These are phyloP conservation scores for Limonius californicus DNA, from an alignment of 1,140 invertebrate species.

Conservation along the genomic window DNA sequence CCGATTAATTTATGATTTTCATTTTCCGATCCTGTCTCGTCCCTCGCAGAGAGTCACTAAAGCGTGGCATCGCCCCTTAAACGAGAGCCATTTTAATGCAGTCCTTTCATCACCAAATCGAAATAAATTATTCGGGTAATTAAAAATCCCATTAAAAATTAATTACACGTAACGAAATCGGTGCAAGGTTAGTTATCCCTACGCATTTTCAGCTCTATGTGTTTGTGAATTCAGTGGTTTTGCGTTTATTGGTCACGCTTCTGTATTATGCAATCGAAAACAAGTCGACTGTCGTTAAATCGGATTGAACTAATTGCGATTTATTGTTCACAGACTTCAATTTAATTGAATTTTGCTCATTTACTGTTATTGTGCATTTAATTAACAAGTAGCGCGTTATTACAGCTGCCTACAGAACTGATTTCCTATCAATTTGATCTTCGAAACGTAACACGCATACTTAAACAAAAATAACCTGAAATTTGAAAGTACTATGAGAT, in stretches of 20 bases:
- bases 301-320: conserved; percentile 27
- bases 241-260: conserved; percentile 20
- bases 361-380: conserved; percentile 27
- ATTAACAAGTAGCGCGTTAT: conserved; percentile 16
- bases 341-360: conserved; percentile 30
- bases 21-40: no score
- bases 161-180: neutral
- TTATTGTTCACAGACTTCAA: conserved; percentile 25
- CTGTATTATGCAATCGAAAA: conserved; percentile 23
- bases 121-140: no score
- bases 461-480: neutral
- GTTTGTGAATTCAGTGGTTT: neutral
- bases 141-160: no score
- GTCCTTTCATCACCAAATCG: no score
- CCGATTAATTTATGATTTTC: no score
- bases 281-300: conserved; percentile 13
- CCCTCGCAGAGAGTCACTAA: no score
- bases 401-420: neutral
- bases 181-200: neutral
- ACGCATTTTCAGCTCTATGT: conserved; percentile 1
- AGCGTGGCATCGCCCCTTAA: no score
- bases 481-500: neutral
- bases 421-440: neutral
- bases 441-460: neutral
- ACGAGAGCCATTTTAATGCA: no score